Evolutionary conservation across 2,797 vertebrate species (phyloP).

Genomic region (Chelon labrosus): DNA sequence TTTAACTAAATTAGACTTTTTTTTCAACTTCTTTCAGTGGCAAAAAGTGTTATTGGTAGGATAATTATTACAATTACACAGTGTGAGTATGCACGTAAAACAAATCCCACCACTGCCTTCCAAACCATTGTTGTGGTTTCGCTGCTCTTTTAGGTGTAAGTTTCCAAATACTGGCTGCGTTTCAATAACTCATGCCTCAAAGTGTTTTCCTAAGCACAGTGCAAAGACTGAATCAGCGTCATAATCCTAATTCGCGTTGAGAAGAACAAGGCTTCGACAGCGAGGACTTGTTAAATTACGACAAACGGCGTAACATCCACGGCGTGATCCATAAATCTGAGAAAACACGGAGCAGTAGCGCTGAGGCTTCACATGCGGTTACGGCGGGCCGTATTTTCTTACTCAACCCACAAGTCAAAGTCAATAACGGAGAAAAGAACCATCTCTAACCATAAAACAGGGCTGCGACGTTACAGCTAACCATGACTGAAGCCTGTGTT

Average conservation of each 20-base stretch:
- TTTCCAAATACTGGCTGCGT: neutral
- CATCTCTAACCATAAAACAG: conserved; percentile 43
- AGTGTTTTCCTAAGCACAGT: neutral
- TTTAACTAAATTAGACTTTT: too few species aligned
- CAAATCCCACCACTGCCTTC: neutral
- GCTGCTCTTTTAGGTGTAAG: neutral
- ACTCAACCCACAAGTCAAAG: conserved; percentile 74
- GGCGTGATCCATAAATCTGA: conserved; percentile 54
- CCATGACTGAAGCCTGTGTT: conserved; percentile 2
- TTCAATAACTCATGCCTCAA: too few species aligned
- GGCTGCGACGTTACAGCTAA: conserved; percentile 40
- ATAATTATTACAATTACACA: too few species aligned
- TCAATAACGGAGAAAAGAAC: conserved; percentile 65
- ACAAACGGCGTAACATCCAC: conserved; percentile 28
- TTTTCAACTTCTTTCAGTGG: too few species aligned
- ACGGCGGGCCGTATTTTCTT: conserved; percentile 65
- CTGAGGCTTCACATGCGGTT: conserved; percentile 67
- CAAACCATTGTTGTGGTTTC: neutral
- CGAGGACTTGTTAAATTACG: conserved; percentile 25
- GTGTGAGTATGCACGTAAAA: neutral
- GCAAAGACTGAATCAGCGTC: conserved; percentile 14
- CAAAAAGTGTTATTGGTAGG: neutral
- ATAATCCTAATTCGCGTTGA: conserved; percentile 2
- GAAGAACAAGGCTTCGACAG: conserved; percentile 24
- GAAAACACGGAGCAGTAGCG: conserved; percentile 59